A percentile compares a stretch with the other conserved stretches of the same genome.
These are phyloP conservation scores for Tarsius wallacei DNA, from an alignment of 2,797 vertebrate genomes.

Conservation along the genomic window DNA sequence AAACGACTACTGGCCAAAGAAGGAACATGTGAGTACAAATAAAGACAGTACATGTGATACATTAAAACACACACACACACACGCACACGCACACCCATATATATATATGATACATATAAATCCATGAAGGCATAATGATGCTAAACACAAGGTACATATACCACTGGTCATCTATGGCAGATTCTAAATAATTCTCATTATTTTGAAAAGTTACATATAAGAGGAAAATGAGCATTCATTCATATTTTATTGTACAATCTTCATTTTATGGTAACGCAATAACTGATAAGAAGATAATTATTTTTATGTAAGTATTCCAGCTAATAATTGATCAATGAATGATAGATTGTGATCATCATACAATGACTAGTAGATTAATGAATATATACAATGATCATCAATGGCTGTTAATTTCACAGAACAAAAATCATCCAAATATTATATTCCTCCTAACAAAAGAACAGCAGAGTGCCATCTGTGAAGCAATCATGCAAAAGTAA, in stretches of 20 bases:
- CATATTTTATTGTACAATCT: background rate
- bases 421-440: background rate
- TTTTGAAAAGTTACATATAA: conserved; percentile 8
- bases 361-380: background rate
- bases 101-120: background rate
- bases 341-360: background rate
- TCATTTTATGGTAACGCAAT: background rate
- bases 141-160: background rate
- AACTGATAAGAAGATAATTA: background rate
- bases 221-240: background rate
- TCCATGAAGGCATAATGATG: background rate
- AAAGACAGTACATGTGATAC: background rate
- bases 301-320: background rate
- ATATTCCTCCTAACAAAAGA: background rate
- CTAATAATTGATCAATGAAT: conserved; percentile 4
- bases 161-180: background rate
- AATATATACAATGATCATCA: background rate
- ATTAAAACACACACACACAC: background rate
- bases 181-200: background rate
- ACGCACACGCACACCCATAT: too few species aligned
- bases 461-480: background rate
- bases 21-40: background rate
- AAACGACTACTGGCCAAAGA: background rate
- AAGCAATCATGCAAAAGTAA: background rate
- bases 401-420: background rate